Conservation (phyloP, 2,888 invertebrate genomes). For the Pristionchus japonicus region DNA sequence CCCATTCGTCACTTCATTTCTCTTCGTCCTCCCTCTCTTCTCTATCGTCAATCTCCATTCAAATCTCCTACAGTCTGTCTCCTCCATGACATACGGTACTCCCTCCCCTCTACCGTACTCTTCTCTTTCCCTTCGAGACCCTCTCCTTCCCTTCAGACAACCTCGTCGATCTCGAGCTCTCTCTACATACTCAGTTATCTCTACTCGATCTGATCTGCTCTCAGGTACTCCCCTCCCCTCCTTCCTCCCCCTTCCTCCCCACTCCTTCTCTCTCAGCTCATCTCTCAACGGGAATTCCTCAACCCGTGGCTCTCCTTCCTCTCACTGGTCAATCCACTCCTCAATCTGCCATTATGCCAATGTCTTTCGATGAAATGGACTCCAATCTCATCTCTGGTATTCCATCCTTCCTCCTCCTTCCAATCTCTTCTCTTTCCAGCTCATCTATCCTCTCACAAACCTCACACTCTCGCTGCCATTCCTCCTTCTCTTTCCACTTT, state of each 20-base stretch:
- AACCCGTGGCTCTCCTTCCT: slow-evolving; percentile 28
- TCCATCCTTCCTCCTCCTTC: not conserved
- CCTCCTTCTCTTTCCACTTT: slow-evolving; percentile 71
- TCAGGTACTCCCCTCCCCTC: not conserved
- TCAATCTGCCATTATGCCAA: slow-evolving; percentile 43
- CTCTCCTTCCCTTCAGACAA: not conserved
- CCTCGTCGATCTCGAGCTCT: slow-evolving; percentile 47
- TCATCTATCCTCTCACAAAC: slow-evolving; percentile 13
- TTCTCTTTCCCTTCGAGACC: not conserved
- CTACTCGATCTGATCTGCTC: slow-evolving; percentile 45
- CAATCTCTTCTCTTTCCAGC: not conserved
- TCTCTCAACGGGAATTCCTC: slow-evolving; percentile 41
- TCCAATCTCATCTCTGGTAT: slow-evolving; percentile 17
- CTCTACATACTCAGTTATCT: slow-evolving; percentile 47
- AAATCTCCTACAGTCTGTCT: slow-evolving; percentile 45
- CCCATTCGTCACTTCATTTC: slow-evolving; percentile 68
- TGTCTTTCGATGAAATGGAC: slow-evolving; percentile 45
- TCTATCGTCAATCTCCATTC: slow-evolving; percentile 33
- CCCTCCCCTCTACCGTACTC: not conserved
- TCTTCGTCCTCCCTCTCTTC: slow-evolving; percentile 56
- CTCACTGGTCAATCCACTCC: slow-evolving; percentile 44
- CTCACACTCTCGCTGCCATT: not conserved
- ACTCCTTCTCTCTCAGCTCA: slow-evolving; percentile 12
- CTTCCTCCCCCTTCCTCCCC: not conserved
- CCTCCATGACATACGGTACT: slow-evolving; percentile 44